A percentile compares a stretch with the other conserved stretches of the same genome.
phyloP scores from a whole-genome alignment of 2,113 vertebrate species.

The Tamias sibiricus region DNA sequence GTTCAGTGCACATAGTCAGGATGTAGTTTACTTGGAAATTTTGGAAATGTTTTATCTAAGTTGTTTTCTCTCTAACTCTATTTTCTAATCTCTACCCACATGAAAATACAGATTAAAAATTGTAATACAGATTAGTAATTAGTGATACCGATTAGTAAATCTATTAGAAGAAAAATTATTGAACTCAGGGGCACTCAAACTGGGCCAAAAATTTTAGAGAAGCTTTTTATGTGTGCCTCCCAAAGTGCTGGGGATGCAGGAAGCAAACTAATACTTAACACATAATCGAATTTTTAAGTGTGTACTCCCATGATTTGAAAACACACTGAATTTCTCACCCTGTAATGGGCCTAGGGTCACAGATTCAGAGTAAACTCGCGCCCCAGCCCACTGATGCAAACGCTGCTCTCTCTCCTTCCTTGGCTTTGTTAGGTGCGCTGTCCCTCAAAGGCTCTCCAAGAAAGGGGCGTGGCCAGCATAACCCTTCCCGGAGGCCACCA shows the following conservation, averaged over 20 bases:
- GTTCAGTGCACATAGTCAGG: slow-evolving; percentile 75
- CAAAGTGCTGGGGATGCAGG: too few species aligned
- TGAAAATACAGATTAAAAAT: slow-evolving; percentile 75
- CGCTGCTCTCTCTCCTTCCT: not conserved
- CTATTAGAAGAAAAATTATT: slow-evolving; percentile 75
- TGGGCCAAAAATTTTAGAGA: too few species aligned
- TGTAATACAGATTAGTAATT: too few species aligned
- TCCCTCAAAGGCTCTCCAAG: not conserved
- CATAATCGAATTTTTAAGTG: not conserved
- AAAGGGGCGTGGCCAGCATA: not conserved
- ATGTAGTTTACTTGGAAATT: not conserved
- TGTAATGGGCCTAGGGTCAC: not conserved
- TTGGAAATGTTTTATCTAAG: slow-evolving; percentile 9
- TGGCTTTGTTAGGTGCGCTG: not conserved
- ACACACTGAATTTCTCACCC: not conserved
- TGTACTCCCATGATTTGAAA: not conserved
- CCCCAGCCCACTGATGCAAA: too few species aligned
- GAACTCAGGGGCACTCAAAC: too few species aligned
- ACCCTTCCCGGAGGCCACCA: not conserved
- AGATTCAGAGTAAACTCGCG: not conserved
- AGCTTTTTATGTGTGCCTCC: too few species aligned
- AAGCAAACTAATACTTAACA: not conserved
- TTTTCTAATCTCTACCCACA: slow-evolving; percentile 77
- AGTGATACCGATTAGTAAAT: not conserved
- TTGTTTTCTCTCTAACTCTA: slow-evolving; percentile 48